Base-by-base conservation (phyloP, 1,140 invertebrate species). In the Hesperophylax magnus region DNA sequence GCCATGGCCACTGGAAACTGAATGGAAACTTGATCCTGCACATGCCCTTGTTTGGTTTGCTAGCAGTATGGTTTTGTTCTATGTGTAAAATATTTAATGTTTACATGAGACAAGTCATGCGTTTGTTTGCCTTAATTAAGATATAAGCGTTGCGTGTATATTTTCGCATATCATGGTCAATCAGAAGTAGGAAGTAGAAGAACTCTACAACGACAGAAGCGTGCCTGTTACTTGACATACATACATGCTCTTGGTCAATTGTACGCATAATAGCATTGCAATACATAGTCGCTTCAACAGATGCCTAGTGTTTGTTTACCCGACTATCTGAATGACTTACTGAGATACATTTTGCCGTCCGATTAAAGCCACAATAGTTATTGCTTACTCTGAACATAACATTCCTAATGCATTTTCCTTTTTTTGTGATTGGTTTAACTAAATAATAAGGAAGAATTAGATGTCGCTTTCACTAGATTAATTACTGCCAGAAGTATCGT, bases 171-270 rank as follows among this genome's bases (percentile, higher is more conserved):
- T 80, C 69, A 74, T 56, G 53, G 39, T 65, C 71, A 72, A 52
- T 72, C 20, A 54, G 72, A 22, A 79, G 61, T 31, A 18, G 20
- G 47, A 80, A 61, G 24, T 56, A 77, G 56, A 77, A 67, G 52
- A 81, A 71, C 76, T 79, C 76, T 63, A 84, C 82, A 84, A 81
- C 82, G 82, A 84, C 31, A 61, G 71, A 81, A 81, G 77, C 58
- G 82, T 84, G 82, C 82, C 82, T 81, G 77, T 34, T 34, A 39
- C 53, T 34, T 7, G n/a, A 8, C 0, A 34, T 34, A 34, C 34
- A 34, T 8, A 34, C 34, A 47, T 14, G 39, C 11, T 47, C 39
- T 47, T 14, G 39, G 39, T 47, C 39, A 47, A 47, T 47, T 47
- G 39, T 47, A 47, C 39, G 11, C 39, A 14, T 47, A n/a, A n/a